Evolutionary conservation across 2,113 vertebrate species (phyloP).

Genomic region (Microtus ochrogaster): DNA sequence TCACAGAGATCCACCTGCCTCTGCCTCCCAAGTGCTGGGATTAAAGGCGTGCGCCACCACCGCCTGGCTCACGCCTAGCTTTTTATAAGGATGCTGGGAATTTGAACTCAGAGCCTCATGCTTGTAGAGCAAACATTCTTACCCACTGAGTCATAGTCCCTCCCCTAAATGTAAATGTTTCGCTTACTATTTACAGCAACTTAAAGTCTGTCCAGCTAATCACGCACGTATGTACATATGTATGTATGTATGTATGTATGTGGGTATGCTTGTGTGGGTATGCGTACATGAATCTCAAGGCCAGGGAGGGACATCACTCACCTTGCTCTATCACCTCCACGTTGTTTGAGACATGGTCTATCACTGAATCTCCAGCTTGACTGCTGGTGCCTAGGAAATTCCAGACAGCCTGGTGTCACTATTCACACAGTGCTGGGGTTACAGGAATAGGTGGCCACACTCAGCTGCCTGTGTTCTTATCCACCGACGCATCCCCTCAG

Average conservation of each 20-base stretch:
- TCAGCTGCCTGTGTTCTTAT: background rate
- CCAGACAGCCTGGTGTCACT: background rate
- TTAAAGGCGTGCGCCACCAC: no score
- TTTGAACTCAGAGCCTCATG: background rate
- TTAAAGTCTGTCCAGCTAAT: background rate
- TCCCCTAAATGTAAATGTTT: background rate
- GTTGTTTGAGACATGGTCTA: background rate
- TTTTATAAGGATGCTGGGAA: background rate
- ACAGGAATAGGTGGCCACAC: background rate
- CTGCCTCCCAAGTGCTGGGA: no score
- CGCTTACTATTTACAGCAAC: no score
- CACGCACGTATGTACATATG: no score
- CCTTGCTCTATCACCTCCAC: background rate
- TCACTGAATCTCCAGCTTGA: background rate
- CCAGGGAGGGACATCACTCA: background rate
- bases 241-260: background rate
- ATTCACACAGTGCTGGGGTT: background rate
- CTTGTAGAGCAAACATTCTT: background rate
- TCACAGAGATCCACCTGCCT: no score
- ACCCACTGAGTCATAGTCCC: no score
- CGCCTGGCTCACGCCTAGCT: background rate
- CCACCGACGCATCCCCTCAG: background rate
- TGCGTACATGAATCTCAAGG: background rate
- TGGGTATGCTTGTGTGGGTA: background rate
- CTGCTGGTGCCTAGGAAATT: background rate